Conservation (phyloP, 2,888 invertebrate species). For the Folsomia manolachei region DNA sequence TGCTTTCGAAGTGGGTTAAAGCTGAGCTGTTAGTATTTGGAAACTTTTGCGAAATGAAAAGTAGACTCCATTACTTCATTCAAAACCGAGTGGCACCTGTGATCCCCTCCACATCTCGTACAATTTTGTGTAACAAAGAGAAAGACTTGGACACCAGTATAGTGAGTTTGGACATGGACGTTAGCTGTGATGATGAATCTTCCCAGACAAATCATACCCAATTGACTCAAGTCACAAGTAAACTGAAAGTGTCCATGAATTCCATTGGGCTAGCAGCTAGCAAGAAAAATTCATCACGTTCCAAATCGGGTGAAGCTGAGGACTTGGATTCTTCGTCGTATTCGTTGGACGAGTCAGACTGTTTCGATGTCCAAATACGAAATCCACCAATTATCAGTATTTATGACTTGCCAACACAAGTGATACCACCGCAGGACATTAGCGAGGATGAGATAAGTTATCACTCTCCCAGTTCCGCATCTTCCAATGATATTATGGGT, state of each 20-base stretch:
- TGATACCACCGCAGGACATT: not conserved
- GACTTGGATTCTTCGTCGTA: conserved; percentile 14
- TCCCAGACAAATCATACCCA: not conserved
- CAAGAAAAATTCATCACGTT: not conserved
- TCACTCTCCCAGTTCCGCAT: not conserved
- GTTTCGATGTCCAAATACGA: too few species aligned
- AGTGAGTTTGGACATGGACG: not conserved
- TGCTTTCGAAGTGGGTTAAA: conserved; percentile 35
- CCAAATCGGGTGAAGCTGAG: conserved; percentile 9
- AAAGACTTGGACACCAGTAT: not conserved
- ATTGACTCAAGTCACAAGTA: not conserved
- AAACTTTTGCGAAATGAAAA: conserved; percentile 14
- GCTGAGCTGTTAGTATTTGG: conserved; percentile 10
- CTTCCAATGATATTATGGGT: not conserved
- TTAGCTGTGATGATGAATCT: too few species aligned
- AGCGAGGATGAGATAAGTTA: not conserved
- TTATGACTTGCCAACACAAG: conserved; percentile 13
- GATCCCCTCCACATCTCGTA: too few species aligned
- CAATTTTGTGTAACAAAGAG: too few species aligned
- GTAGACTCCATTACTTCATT: conserved; percentile 15
- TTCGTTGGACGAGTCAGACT: not conserved
- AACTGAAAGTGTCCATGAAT: not conserved
- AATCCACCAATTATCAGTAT: not conserved
- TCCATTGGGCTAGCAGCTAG: not conserved
- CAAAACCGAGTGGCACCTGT: not conserved